Base-by-base conservation (phyloP, 2,888 invertebrate species). In the Trypoxylon attenuatum region DNA sequence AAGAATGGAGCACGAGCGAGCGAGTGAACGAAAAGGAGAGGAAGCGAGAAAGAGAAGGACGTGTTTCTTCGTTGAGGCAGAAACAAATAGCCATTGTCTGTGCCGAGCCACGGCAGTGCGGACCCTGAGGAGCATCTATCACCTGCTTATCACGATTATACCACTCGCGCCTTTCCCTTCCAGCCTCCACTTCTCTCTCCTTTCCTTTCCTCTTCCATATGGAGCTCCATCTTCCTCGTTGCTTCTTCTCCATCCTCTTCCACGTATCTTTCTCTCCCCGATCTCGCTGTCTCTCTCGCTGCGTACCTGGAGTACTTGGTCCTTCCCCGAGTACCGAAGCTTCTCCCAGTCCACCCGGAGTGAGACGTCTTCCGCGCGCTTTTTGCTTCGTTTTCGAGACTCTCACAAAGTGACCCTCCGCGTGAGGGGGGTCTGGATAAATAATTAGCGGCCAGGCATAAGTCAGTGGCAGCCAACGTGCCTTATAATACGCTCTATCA, bases 111-210 rank as follows among this genome's bases (percentile, higher is more conserved):
- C 79, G 80, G 81, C 82, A 78, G 80, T 82, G 82, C 81, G 72
- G 79, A 78, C 81, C 81, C 84, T 77, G 78, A 82, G 82, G 80
- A 80, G 84, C 85, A 87, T 87, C 85, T 86, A 86, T 87, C 86
- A 87, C 86, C 84, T 85, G 86, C 86, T 87, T 87, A 87, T 87
- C 87, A 86, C 82, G 87, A 87, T 87, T 85, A 86, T 87, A 85
- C 86, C 83, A 84, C 86, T 84, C 80, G 80, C 74, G 77, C 75
- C 77, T 71, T 72, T 79, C 77, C 70, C 75, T 75, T 73, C 74
- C 73, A 74, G 63, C 66, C 74, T 51, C 66, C 57, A 51, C 57
- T 59, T 54, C 27, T 59, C 62, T 66, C 65, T 47, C 60, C 33
- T 33, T 33, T 13, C 49, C 61, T 45, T 29, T 29, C 15, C 41